Evolutionary conservation across 2,888 invertebrate species (phyloP).

Genomic region (Euzophera pinguis): DNA sequence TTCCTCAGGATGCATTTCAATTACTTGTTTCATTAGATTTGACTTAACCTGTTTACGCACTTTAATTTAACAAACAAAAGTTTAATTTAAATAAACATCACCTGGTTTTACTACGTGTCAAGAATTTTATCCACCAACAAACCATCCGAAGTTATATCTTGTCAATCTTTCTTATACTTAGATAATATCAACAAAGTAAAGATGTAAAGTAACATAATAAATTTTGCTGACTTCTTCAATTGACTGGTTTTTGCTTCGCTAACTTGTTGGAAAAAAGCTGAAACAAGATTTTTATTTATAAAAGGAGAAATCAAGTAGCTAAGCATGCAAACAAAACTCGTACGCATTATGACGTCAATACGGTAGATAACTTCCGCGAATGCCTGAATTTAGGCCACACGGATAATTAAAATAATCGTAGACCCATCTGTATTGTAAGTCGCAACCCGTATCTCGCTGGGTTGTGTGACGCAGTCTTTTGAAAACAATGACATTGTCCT

Average conservation of each 20-base stretch:
- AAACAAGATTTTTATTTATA: background rate
- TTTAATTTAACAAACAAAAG: background rate
- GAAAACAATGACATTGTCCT: conserved; percentile 1
- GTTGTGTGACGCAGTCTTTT: background rate
- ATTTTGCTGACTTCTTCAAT: no score
- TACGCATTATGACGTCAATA: conserved; percentile 12
- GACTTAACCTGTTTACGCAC: conserved; percentile 8
- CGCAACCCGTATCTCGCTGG: background rate
- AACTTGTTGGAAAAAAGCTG: no score
- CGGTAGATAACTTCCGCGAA: conserved; percentile 12
- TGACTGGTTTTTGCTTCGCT: no score
- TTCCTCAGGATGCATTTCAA: conserved; percentile 1
- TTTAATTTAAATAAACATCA: conserved; percentile 2
- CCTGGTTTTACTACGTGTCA: background rate
- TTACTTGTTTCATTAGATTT: conserved; percentile 3
- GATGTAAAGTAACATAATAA: no score
- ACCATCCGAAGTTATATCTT: no score
- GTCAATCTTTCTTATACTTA: no score
- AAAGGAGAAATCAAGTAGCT: conserved; percentile 4
- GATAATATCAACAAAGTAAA: no score
- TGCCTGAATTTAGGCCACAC: conserved; percentile 11
- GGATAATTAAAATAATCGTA: background rate
- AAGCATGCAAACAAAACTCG: conserved; percentile 12
- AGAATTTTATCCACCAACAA: no score
- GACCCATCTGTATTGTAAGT: conserved; percentile 4